Percentiles rank a stretch among this genome's conserved stretches.
Conservation (phyloP, 2,888 invertebrate genomes). For the Nasonovia ribisnigri region DNA sequence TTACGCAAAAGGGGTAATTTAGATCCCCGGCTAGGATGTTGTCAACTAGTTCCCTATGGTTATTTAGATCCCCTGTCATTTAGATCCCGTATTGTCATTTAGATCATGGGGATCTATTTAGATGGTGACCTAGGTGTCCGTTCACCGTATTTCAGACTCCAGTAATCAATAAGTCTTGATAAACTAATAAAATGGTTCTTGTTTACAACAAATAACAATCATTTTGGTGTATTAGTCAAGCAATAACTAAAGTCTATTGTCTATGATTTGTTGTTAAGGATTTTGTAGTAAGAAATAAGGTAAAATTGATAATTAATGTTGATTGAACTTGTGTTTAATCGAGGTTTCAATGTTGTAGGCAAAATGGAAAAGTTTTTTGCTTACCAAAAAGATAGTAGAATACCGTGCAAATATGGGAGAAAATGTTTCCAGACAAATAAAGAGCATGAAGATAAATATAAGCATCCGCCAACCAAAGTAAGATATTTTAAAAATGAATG, state of each 20-base stretch:
- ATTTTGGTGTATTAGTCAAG: not conserved
- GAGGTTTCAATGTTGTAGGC: not conserved
- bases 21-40: no score
- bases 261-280: not conserved
- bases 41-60: no score
- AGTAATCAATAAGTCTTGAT: no score
- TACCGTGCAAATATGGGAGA: conserved; percentile 81
- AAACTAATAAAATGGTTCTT: no score
- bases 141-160: no score
- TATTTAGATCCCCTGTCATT: no score
- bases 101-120: no score
- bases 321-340: not conserved
- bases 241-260: not conserved
- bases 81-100: no score
- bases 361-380: conserved; percentile 60
- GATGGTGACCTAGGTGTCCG: no score
- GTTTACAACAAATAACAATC: not conserved
- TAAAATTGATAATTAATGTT: not conserved
- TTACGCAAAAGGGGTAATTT: no score
- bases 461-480: conserved; percentile 77
- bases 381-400: conserved; percentile 72
- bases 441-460: conserved; percentile 80
- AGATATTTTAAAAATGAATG: conserved; percentile 2
- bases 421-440: conserved; percentile 88
- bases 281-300: not conserved